Base-by-base conservation (phyloP, 2,113 vertebrate species). In the Barnardius zonarius region DNA sequence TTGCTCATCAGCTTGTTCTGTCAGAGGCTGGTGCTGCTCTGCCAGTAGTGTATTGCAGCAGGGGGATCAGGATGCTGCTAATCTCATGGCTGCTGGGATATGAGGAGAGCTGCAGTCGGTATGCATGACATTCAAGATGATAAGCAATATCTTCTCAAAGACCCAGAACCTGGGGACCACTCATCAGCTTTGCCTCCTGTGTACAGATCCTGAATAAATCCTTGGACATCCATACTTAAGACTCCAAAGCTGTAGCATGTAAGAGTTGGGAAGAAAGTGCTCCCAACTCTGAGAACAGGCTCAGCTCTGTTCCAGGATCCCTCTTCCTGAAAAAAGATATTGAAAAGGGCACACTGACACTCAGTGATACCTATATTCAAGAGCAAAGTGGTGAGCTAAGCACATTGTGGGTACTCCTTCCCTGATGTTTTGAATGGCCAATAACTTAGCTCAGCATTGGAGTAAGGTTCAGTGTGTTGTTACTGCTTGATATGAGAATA, bases 61-160 rank as follows among this genome's bases (percentile, higher is more conserved):
- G 31, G 20, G 23, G 27, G 8, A 48, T 11, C 2, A 3, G 37
- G 41, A 83, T 30, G 8, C 67, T 83, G n/a, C 20, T n/a, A 41
- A 18, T 2, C 23, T n/a, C 0, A 0, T 43, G 17, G 11, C 25
- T 79, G 1, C 17, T 49, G 10, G 11, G 39, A 4, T 31, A 23
- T 10, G 61, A 84, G 22, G 41, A 68, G 35, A 51, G 17, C 59
- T 77, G 52, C 24, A 75, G 10, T 54, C 1, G 0, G 24, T 4
- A n/a, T 64, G 6, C 9, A 4, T 35, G 25, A 35, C 6, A 2
- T 31, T 52, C 35, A 37, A 51, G 78, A 12, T 39, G 20, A 43
- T 77, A 54, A 77, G 9, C 17, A 61, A 2, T 25, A 30, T 23
- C 25, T 75, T 25, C 28, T 46, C 59, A 43, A 87, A 69, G 54